Evolutionary conservation across 1,140 invertebrate species (phyloP), one percentile per base, ranked within the genome.

Genomic region (Maconellicoccus hirsutus): DNA sequence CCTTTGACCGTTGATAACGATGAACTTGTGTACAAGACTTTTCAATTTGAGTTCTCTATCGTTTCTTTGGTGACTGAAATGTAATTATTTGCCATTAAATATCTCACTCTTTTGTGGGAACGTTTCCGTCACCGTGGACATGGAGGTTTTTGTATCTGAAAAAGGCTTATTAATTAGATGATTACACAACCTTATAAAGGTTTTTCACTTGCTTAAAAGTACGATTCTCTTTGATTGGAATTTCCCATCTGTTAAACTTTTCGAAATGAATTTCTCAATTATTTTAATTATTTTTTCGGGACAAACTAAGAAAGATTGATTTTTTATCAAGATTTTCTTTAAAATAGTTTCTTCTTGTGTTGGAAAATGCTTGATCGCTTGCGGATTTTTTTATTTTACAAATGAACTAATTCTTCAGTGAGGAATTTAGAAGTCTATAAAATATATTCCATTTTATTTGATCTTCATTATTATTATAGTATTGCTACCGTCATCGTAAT

Each of bases 131-230:
- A 52, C 42, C 12, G 42, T 52, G 6, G 42, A 52, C 29, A 12
- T 52, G 42, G n/a, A 4, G 42, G 12, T 6, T 52, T 52, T 52
- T 19, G 6, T 14, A 6, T 16, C 6, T 3, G n/a, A 19, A 52
- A 52, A 52, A 19, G 42, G n/a, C 42, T 52, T 52, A 52, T 52
- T 52, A 52, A 52, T 52, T 52, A 52, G 42, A 52, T 52, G n/a
- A 52, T 52, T 52, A 16, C n/a, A 16, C 16, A 19, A 52, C 42
- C 2, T 52, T 19, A 16, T 52, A 16, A 33, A 33, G 29, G 3
- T 52, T 52, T 52, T 14, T 52, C 42, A 19, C 42, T 52, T 52
- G n/a, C n/a, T n/a, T n/a, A n/a, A n/a, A n/a, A n/a, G n/a, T n/a
- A n/a, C n/a, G 42, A 52, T 19, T 52, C 16, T 14, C 12, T n/a